These are phyloP conservation scores for Pseudachorutes palmiensis DNA, from an alignment of 1,140 invertebrate genomes.

Conservation along the genomic window DNA sequence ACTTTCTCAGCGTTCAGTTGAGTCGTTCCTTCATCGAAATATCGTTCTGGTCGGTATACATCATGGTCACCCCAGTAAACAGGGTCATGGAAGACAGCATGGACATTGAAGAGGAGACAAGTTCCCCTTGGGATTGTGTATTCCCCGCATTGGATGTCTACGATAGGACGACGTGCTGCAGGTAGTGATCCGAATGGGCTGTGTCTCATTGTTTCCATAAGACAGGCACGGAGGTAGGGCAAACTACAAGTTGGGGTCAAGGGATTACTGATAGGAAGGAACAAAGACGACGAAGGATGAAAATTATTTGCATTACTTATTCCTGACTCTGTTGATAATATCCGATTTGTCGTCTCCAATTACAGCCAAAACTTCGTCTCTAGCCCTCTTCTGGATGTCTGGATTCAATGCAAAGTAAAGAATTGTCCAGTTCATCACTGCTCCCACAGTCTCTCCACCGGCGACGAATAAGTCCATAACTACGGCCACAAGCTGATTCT, in stretches of 20 bases:
- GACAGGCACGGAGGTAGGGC: not conserved
- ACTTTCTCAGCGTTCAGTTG: not conserved
- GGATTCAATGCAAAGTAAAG: conserved; percentile 65
- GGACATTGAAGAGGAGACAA: not conserved
- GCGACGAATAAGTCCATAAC: conserved; percentile 50
- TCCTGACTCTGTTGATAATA: no score
- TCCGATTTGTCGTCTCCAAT: no score
- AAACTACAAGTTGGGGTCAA: no score
- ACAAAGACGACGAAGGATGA: no score
- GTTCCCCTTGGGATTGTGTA: not conserved
- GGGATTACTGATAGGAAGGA: no score
- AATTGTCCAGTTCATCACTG: conserved; percentile 65
- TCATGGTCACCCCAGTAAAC: not conserved
- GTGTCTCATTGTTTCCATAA: not conserved
- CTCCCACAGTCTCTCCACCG: conserved; percentile 70
- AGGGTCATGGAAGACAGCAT: not conserved
- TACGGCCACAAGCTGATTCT: conserved; percentile 14
- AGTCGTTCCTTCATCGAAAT: not conserved
- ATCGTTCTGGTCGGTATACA: not conserved
- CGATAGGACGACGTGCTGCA: not conserved
- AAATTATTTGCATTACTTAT: no score
- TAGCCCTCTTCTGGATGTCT: conserved; percentile 52
- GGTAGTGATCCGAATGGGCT: not conserved
- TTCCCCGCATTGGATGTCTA: not conserved
- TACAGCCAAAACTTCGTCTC: not conserved